Evolutionary conservation across 2,113 vertebrate genomes (phyloP), one percentile per base, ranked within the genome.

Genomic region (Illadopsis cleaveri): DNA sequence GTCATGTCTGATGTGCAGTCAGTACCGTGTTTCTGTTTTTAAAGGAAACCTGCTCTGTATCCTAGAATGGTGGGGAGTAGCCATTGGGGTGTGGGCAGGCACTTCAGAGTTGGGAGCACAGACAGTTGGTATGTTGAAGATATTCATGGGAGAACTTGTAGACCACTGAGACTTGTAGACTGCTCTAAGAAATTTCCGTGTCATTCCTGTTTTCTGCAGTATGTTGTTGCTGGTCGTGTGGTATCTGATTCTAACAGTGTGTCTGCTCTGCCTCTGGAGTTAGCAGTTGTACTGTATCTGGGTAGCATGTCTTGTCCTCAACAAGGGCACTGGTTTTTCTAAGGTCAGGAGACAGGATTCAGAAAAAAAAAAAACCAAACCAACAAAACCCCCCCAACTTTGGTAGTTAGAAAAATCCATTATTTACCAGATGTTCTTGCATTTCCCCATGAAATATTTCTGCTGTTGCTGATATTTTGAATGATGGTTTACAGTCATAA

Each of bases 131-230:
- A 18, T 17, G 19, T 11, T 40, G 53, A 54, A 68, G 20, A 38
- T 24, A 11, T 33, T 40, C 0, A 0, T 60, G 71, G 30, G 53
- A 82, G 53, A 68, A 48, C 66, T 56, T 8, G 2, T 14, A 64
- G 57, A 58, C 28, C 7, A 2, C 24, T 91, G 48, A 64, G 47
- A 27, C 21, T 47, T 62, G 25, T 11, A 64, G 68, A 48, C 17
- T 38, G 4, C 33, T 48, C 40, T 12, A 27, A 31, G 33, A 47
- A 30, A 28, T 47, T 40, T 44, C 27, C 22, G 2, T 31, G 21
- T 64, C 62, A 28, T 19, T 89, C 78, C 64, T 70, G 0, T 53
- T 53, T 80, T 27, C 62, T 71, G 57, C 57, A 51, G 28, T 13
- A 4, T 24, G 8, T 73, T 33, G 25, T 3, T 65, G 40, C 27